Evolutionary conservation across 2,888 invertebrate genomes (phyloP).

Genomic region (Biston betularia): DNA sequence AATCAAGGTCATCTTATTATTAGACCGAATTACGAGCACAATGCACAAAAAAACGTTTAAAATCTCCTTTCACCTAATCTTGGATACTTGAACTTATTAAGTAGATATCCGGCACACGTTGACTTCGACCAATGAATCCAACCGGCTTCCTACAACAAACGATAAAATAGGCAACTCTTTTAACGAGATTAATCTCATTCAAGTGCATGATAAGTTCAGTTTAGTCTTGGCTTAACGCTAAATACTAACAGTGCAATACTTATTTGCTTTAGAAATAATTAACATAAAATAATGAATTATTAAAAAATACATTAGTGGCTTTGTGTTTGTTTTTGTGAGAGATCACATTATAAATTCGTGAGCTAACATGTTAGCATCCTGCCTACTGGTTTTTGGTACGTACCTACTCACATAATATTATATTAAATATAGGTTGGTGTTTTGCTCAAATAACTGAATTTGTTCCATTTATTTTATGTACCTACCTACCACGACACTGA

Average conservation of each 20-base stretch:
- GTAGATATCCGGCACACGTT: conserved; percentile 11
- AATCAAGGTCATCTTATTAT: conserved; percentile 68
- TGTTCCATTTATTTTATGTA: no score
- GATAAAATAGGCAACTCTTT: conserved; percentile 53
- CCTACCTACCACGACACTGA: no score
- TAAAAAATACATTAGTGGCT: background rate
- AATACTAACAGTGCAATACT: conserved; percentile 40
- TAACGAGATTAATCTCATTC: conserved; percentile 61
- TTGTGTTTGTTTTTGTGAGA: background rate
- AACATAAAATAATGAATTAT: background rate
- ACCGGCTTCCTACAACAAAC: conserved; percentile 51
- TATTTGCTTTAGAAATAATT: conserved; percentile 17
- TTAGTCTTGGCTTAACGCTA: conserved; percentile 50
- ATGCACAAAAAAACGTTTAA: conserved; percentile 48
- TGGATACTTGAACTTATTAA: conserved; percentile 35
- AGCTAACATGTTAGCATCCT: conserved; percentile 49
- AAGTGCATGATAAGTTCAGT: conserved; percentile 70
- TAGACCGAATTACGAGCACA: conserved; percentile 54
- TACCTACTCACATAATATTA: background rate
- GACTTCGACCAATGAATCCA: conserved; percentile 14
- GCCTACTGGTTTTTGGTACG: conserved; percentile 51
- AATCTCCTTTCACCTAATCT: conserved; percentile 65
- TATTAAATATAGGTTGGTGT: no score
- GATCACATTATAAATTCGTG: background rate
- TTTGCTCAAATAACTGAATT: no score